Evolutionary conservation across 2,113 vertebrate species (phyloP).

Genomic region (Nycticebus coucang): DNA sequence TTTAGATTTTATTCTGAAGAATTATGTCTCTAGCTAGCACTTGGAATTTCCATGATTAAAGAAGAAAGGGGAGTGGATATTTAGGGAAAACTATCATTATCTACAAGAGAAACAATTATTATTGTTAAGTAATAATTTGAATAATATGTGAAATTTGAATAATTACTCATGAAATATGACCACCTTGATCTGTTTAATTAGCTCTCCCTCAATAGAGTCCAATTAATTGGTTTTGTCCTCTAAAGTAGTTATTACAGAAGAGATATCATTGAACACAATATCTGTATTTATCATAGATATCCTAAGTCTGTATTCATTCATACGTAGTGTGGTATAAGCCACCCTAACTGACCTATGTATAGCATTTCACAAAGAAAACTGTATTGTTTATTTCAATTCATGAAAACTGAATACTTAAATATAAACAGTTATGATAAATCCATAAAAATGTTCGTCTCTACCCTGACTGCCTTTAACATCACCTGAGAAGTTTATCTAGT

Average conservation of each 20-base stretch:
- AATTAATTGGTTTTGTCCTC: neutral
- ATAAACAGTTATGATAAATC: constrained; percentile 12
- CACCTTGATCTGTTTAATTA: neutral
- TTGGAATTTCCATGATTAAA: constrained; percentile 41
- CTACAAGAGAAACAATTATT: constrained; percentile 34
- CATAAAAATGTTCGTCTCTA: neutral
- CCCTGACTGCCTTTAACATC: neutral
- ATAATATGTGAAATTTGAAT: neutral
- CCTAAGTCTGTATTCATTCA: neutral
- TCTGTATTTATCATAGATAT: neutral
- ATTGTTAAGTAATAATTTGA: constrained; percentile 52
- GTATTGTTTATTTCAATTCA: neutral
- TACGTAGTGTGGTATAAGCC: neutral
- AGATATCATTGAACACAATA: neutral
- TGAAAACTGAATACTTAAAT: neutral
- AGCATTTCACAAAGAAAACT: neutral
- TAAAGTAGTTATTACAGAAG: neutral
- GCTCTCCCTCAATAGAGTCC: neutral
- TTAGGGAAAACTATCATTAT: neutral
- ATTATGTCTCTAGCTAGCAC: neutral
- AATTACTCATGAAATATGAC: constrained; percentile 30
- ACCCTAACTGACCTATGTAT: neutral
- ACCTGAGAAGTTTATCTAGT: neutral
- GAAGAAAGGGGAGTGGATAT: neutral
- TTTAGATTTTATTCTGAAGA: constrained; percentile 32